Evolutionary conservation across 2,113 vertebrate genomes (phyloP).

Genomic region (Anthoscopus minutus): DNA sequence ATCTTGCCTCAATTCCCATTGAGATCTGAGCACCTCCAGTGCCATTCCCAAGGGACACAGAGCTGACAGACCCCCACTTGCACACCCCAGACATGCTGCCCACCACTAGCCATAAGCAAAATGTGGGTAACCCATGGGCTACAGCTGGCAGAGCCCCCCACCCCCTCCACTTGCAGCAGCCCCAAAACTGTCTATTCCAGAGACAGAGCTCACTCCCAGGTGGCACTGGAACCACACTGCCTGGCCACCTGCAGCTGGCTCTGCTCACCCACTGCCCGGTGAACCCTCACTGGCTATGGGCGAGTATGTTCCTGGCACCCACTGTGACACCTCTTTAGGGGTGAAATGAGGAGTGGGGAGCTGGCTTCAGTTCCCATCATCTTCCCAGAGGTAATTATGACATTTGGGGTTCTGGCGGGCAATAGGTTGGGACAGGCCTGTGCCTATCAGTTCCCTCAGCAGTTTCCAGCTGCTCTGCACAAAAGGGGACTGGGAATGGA

Average conservation of each 20-base stretch:
- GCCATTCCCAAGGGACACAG: background rate
- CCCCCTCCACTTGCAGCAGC: too few species aligned
- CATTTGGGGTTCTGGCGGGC: background rate
- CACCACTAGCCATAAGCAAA: background rate
- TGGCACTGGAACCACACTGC: background rate
- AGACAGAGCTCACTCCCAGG: background rate
- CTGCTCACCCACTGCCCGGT: background rate
- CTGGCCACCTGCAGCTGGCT: background rate
- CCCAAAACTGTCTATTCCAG: background rate
- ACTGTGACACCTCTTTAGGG: background rate
- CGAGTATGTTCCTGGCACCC: background rate
- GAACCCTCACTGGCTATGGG: background rate
- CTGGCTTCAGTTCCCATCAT: background rate
- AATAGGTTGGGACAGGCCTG: background rate
- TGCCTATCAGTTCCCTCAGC: background rate
- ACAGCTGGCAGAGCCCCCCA: background rate
- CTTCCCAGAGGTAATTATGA: background rate
- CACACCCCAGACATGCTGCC: background rate
- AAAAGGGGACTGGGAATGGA: background rate
- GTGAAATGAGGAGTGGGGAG: background rate
- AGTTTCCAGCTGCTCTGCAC: background rate
- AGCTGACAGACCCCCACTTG: fast-evolving
- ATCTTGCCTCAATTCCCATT: fast-evolving
- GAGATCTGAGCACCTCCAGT: background rate
- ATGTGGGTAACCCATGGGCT: fast-evolving